These are phyloP conservation scores for Agriopis aurantiaria DNA, from an alignment of 2,888 invertebrate species.

Conservation along the genomic window DNA sequence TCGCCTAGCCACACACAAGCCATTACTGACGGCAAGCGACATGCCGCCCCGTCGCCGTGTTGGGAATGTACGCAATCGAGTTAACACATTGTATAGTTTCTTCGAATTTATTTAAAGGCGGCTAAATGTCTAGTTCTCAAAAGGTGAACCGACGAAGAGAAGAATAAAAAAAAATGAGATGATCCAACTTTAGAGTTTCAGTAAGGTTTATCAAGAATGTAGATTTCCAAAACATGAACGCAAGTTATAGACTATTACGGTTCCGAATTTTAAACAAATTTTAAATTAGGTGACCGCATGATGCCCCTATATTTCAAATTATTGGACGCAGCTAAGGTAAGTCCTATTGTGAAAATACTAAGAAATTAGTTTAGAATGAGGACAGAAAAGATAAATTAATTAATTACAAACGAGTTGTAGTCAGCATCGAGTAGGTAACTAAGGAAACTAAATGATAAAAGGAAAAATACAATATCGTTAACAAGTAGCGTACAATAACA, in stretches of 20 bases:
- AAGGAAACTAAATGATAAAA: constrained; percentile 12
- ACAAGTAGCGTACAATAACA: constrained; percentile 75
- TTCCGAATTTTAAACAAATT: no score
- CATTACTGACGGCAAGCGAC: constrained; percentile 78
- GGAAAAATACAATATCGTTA: constrained; percentile 7
- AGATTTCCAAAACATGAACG: no score
- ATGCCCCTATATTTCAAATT: no score
- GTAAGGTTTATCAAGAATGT: no score
- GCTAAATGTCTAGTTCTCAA: background rate
- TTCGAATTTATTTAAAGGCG: background rate
- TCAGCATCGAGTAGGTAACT: constrained; percentile 9
- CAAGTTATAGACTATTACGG: no score
- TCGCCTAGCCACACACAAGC: constrained; percentile 88
- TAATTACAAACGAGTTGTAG: constrained; percentile 15
- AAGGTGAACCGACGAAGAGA: background rate
- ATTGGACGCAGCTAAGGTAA: background rate
- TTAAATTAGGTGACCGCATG: no score
- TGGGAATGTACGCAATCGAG: constrained; percentile 67
- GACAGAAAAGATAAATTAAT: constrained; percentile 25
- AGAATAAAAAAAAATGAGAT: no score
- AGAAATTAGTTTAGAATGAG: constrained; percentile 16
- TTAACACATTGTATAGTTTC: background rate
- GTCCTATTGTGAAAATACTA: constrained; percentile 4
- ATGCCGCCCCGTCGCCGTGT: constrained; percentile 62
- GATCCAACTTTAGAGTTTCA: no score